Percentiles rank a stretch among this genome's conserved stretches.
Evolutionary conservation across 2,797 vertebrate genomes (phyloP).

Genomic region (Hippoglossus hippoglossus): DNA sequence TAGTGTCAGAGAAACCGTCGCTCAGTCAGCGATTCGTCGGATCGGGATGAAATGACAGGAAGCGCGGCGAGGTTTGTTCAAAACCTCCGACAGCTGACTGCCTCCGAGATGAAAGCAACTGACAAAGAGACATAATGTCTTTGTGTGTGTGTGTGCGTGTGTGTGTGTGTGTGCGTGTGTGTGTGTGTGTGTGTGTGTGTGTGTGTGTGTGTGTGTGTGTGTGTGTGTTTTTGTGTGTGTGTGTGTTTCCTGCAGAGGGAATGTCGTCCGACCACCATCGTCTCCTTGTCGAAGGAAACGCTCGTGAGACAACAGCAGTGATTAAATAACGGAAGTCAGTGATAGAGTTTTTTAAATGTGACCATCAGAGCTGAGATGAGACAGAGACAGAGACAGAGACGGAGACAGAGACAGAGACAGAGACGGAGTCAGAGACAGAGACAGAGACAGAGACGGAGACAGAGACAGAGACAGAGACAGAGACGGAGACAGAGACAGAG

Average conservation of each 20-base stretch:
- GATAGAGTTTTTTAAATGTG: no score
- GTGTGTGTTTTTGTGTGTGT: no score
- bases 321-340: neutral
- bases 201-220: constrained; percentile 7
- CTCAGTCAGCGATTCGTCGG: constrained; percentile 10
- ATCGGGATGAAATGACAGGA: constrained; percentile 5
- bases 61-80: neutral
- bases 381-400: no score
- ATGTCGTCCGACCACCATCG: neutral
- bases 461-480: no score
- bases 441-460: no score
- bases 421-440: no score
- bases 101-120: neutral
- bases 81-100: neutral
- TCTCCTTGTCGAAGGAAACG: neutral
- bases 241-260: neutral
- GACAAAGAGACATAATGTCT: constrained; percentile 3
- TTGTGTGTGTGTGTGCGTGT: neutral
- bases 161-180: no score
- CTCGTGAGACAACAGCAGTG: neutral
- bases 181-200: neutral
- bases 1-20: constrained; percentile 21
- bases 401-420: no score
- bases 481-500: no score
- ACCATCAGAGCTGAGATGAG: no score